Percentiles rank a stretch among this genome's conserved stretches.
Conservation (phyloP, 1,140 invertebrate species). For the Drosophila bipectinata region DNA sequence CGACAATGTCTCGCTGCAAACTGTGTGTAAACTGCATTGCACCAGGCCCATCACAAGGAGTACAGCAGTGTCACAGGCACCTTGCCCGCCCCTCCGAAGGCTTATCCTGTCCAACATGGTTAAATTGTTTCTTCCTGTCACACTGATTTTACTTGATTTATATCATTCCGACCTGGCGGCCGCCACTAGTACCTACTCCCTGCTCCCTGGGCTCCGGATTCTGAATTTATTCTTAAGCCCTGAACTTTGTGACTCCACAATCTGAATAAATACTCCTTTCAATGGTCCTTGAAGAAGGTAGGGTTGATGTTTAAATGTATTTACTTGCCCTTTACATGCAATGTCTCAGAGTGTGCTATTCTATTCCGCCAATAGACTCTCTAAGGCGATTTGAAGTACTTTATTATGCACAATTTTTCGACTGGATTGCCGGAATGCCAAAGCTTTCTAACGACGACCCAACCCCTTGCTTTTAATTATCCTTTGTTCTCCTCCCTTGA, state of each 20-base stretch:
- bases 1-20: slow-evolving; percentile 51
- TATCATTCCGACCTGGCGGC: slow-evolving; percentile 62
- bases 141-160: slow-evolving; percentile 81
- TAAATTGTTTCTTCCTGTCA: slow-evolving; percentile 82
- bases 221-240: slow-evolving; percentile 64
- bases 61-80: slow-evolving; percentile 75
- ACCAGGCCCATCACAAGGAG: slow-evolving; percentile 9
- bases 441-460: background rate
- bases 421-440: slow-evolving; percentile 17
- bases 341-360: background rate
- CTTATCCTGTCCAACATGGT: slow-evolving; percentile 80
- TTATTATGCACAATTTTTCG: slow-evolving; percentile 47
- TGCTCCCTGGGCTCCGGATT: slow-evolving; percentile 10
- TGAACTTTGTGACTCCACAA: slow-evolving; percentile 53
- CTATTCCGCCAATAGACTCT: background rate
- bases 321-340: slow-evolving; percentile 50
- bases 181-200: background rate
- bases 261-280: slow-evolving; percentile 66
- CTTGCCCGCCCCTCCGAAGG: slow-evolving; percentile 47
- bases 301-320: slow-evolving; percentile 52
- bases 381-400: slow-evolving; percentile 11
- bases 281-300: slow-evolving; percentile 24
- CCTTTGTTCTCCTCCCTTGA: slow-evolving; percentile 13
- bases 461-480: slow-evolving; percentile 47
- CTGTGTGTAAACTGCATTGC: slow-evolving; percentile 68